Percentiles rank a stretch among this genome's conserved stretches.
Conservation (phyloP, 2,113 vertebrate genomes). For the Peucedramus taeniatus region DNA sequence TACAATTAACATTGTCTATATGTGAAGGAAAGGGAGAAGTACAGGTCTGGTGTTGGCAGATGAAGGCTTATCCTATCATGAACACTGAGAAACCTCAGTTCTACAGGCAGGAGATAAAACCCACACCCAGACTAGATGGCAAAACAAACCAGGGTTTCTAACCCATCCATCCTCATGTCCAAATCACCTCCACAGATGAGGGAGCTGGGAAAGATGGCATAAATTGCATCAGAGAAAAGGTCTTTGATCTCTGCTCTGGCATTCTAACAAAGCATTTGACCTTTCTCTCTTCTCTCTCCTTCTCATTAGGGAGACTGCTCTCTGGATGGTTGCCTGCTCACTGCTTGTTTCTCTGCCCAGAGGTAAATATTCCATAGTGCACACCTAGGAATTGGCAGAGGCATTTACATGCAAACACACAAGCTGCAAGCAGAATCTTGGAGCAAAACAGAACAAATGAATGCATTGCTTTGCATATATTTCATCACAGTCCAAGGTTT, state of each 20-base stretch:
- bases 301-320: conserved; percentile 8
- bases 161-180: not conserved
- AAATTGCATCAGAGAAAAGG: not conserved
- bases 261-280: not conserved
- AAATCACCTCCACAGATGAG: not conserved
- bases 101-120: not conserved
- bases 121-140: not conserved
- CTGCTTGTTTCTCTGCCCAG: not conserved
- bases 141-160: not conserved
- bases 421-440: not conserved
- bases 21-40: not conserved
- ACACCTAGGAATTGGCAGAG: not conserved
- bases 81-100: not conserved
- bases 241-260: not conserved
- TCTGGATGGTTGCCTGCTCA: not conserved
- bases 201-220: not conserved
- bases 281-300: conserved; percentile 26
- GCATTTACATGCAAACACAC: not conserved
- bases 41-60: not conserved
- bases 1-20: rapidly evolving
- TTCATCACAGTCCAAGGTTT: not conserved
- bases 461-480: not conserved
- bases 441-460: not conserved
- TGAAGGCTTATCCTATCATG: not conserved
- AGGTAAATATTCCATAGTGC: conserved; percentile 28